Percentiles rank a stretch among this genome's conserved stretches.
These are phyloP conservation scores for Vombatus ursinus DNA, from an alignment of 2,113 vertebrate species.

Conservation along the genomic window DNA sequence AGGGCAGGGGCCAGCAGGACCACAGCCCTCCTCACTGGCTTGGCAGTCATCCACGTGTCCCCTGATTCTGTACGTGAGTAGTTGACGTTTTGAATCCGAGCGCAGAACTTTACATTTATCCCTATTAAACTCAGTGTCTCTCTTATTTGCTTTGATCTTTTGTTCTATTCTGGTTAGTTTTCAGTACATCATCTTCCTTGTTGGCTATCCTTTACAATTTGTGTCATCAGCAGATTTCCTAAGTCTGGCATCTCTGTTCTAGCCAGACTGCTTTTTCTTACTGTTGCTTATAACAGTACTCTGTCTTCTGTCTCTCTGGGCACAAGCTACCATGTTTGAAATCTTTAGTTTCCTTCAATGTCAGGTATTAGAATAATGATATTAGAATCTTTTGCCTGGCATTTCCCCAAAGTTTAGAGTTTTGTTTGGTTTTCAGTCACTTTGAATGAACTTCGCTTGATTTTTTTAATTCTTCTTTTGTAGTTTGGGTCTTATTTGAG, in stretches of 20 bases:
- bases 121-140: not conserved
- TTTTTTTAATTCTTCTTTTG: not conserved
- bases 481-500: not conserved
- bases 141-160: not conserved
- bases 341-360: not conserved
- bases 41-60: not conserved
- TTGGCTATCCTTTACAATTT: not conserved
- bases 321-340: not conserved
- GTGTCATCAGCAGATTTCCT: not conserved
- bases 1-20: not conserved
- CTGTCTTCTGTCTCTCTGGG: not conserved
- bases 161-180: not conserved
- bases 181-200: not conserved
- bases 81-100: not conserved
- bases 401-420: not conserved
- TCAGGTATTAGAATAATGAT: not conserved
- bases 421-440: not conserved
- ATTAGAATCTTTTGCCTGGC: not conserved
- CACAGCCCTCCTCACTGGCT: not conserved
- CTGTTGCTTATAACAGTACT: not conserved
- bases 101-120: not conserved
- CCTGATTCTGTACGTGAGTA: not conserved
- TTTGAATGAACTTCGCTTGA: not conserved
- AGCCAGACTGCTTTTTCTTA: not conserved
- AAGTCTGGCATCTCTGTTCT: not conserved